These are phyloP conservation scores for Xenotilapia caudafasciata DNA, from an alignment of 2,113 vertebrate genomes.

Conservation along the genomic window DNA sequence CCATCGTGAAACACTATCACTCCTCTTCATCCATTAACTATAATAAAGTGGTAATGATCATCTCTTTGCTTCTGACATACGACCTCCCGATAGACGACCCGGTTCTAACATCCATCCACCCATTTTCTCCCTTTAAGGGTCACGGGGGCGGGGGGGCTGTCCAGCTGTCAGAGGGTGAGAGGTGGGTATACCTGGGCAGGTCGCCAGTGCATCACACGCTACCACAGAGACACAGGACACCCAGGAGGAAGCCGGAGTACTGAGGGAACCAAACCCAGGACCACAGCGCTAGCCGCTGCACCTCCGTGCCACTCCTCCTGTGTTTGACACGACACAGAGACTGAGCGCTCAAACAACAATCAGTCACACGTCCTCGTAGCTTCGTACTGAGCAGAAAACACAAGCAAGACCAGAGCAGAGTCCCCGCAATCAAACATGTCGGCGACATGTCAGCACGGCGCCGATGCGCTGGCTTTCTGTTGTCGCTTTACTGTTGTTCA, in stretches of 20 bases:
- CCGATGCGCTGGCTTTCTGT: background rate
- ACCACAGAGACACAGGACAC: background rate
- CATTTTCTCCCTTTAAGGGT: background rate
- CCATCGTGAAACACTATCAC: constrained; percentile 53
- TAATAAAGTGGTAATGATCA: constrained; percentile 43
- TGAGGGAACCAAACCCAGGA: background rate
- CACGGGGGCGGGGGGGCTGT: background rate
- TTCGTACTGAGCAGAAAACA: background rate
- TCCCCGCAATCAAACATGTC: background rate
- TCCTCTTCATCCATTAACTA: constrained; percentile 56
- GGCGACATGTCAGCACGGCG: background rate
- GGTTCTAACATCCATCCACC: background rate
- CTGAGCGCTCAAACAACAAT: background rate
- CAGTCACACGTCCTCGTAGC: background rate
- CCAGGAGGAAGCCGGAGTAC: background rate
- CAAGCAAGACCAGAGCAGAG: background rate
- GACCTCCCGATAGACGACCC: constrained; percentile 24
- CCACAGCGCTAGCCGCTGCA: background rate
- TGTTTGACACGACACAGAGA: background rate
- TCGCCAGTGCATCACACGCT: background rate
- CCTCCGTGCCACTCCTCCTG: background rate
- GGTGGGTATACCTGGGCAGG: background rate
- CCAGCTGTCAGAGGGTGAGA: background rate
- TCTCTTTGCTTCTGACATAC: constrained; percentile 24
- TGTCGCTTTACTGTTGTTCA: background rate